These are phyloP conservation scores for Pinna nobilis DNA, from an alignment of 1,140 invertebrate species.

Conservation along the genomic window DNA sequence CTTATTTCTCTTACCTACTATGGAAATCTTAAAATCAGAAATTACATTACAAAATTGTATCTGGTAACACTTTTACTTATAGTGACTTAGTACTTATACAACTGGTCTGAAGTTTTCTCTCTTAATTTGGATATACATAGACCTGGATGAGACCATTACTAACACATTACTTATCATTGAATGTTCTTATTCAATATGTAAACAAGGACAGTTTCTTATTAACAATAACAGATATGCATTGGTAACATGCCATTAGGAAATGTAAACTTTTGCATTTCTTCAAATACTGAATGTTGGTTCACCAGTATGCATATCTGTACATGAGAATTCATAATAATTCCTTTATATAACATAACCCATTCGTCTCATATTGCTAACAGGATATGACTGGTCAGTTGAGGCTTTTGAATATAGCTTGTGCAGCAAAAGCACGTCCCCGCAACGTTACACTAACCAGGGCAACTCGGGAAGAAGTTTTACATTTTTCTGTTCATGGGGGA, in stretches of 20 bases:
- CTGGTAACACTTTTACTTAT: not conserved
- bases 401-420: conserved; percentile 96
- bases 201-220: too few species aligned
- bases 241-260: too few species aligned
- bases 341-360: too few species aligned
- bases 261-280: too few species aligned
- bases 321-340: too few species aligned
- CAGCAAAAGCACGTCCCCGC: conserved; percentile 93
- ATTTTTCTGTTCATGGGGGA: conserved; percentile 93
- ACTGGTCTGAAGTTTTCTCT: too few species aligned
- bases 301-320: conserved; percentile 15
- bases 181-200: too few species aligned
- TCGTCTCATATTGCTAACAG: conserved; percentile 52
- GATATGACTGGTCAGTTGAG: conserved; percentile 78
- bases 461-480: conserved; percentile 89
- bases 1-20: not conserved
- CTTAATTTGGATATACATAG: too few species aligned
- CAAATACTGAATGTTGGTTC: too few species aligned
- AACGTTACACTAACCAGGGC: conserved; percentile 93
- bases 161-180: too few species aligned
- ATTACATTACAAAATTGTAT: not conserved
- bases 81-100: not conserved
- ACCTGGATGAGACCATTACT: too few species aligned
- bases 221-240: too few species aligned
- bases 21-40: not conserved